A percentile compares a stretch with the other conserved stretches of the same genome.
Conservation (phyloP, 2,113 vertebrate species). For the Silurus glanis region DNA sequence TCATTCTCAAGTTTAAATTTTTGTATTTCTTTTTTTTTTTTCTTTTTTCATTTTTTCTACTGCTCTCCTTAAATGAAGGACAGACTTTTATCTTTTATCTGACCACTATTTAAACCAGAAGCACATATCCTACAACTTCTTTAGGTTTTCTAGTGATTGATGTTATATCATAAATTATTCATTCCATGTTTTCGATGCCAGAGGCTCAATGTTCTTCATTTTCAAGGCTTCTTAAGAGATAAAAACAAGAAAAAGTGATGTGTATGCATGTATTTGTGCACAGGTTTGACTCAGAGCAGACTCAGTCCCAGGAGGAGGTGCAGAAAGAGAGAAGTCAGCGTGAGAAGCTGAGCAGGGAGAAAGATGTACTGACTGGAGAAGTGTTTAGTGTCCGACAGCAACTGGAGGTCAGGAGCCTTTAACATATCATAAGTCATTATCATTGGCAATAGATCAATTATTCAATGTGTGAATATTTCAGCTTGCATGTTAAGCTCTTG, state of each 20-base stretch:
- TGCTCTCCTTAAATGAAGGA: not conserved
- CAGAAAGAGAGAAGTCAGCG: conserved; percentile 85
- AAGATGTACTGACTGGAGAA: conserved; percentile 85
- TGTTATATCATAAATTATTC: not conserved
- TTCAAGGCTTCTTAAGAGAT: not conserved
- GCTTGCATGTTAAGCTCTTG: not conserved
- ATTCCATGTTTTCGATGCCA: not conserved
- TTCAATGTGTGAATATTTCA: not conserved
- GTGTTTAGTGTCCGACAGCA: conserved; percentile 88
- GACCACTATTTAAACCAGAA: not conserved
- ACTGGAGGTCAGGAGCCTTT: conserved; percentile 77
- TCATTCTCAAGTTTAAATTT: not conserved
- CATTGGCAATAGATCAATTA: not conserved
- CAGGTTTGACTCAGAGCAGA: conserved; percentile 92
- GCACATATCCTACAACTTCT: not conserved
- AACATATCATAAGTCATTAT: not conserved
- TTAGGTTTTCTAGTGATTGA: not conserved
- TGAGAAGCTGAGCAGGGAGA: conserved; percentile 89
- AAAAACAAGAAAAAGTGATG: not conserved
- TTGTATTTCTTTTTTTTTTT: not conserved
- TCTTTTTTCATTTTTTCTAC: not conserved
- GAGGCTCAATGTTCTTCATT: not conserved
- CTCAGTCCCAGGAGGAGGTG: conserved; percentile 83
- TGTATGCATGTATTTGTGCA: conserved; percentile 32
- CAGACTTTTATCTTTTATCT: not conserved